phyloP scores from a whole-genome alignment of 2,113 vertebrate genomes.

The Corydoras sp. region DNA sequence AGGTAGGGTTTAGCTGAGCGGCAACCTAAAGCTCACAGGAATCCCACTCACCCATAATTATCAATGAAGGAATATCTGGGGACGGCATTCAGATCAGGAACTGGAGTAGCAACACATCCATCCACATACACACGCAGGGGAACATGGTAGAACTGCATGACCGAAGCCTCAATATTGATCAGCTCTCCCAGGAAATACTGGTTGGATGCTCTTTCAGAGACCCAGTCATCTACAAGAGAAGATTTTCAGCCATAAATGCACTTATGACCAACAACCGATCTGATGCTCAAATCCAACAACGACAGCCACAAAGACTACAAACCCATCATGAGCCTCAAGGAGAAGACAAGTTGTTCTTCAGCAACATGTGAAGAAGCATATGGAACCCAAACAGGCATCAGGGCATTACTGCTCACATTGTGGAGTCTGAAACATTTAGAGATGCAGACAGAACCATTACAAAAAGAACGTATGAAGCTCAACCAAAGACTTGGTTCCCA shows the following conservation, averaged over 20 bases:
- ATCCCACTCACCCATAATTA: conserved; percentile 16
- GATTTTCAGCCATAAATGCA: no score
- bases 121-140: conserved; percentile 37
- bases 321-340: conserved; percentile 54
- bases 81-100: conserved; percentile 8
- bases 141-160: conserved; percentile 21
- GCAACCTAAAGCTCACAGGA: neutral
- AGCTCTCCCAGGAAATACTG: conserved; percentile 33
- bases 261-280: no score
- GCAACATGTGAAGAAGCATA: conserved; percentile 11
- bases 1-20: neutral
- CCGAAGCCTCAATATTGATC: conserved; percentile 23
- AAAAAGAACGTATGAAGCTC: conserved; percentile 41
- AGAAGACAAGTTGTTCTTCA: conserved; percentile 50
- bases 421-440: conserved; percentile 21
- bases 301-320: neutral
- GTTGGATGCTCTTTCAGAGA: conserved; percentile 22
- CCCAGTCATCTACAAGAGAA: conserved; percentile 32
- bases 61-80: conserved; percentile 32
- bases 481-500: conserved; percentile 40
- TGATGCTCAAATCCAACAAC: no score
- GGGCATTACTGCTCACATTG: conserved; percentile 48
- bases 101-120: conserved; percentile 36
- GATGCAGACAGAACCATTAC: neutral
- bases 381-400: conserved; percentile 50